These are phyloP conservation scores for Emmelina monodactyla DNA, from an alignment of 2,888 invertebrate species.

Conservation along the genomic window DNA sequence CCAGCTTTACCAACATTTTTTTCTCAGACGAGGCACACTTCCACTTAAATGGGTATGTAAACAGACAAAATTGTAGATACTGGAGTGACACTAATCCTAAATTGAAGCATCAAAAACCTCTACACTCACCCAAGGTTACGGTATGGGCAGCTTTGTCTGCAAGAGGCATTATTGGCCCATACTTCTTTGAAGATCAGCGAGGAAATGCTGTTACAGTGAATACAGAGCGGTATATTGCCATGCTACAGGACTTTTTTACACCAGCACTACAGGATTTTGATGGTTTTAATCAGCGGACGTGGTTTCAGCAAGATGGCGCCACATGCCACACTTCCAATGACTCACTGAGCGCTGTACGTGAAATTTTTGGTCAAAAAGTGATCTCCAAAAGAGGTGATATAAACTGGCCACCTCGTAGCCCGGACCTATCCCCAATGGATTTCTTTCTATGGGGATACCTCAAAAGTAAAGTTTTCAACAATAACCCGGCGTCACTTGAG, in stretches of 20 bases:
- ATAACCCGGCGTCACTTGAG: slow-evolving; percentile 10
- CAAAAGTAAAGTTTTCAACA: slow-evolving; percentile 14
- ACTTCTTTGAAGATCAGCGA: slow-evolving; percentile 13
- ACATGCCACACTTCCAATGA: slow-evolving; percentile 9
- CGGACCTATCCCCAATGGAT: slow-evolving; percentile 16
- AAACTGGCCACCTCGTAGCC: slow-evolving; percentile 16
- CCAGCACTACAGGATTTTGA: slow-evolving; percentile 8
- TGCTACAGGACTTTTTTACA: slow-evolving; percentile 11
- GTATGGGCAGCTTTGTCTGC: slow-evolving; percentile 14
- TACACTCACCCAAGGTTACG: slow-evolving; percentile 13
- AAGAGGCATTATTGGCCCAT: slow-evolving; percentile 15
- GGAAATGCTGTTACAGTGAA: slow-evolving; percentile 12
- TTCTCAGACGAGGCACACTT: too few relatives aligned
- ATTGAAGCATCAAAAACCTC: too few relatives aligned
- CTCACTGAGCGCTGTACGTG: not conserved
- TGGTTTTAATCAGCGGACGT: slow-evolving; percentile 10
- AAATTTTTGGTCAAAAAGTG: slow-evolving; percentile 10
- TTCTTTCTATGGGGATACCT: slow-evolving; percentile 15
- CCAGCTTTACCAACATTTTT: too few relatives aligned
- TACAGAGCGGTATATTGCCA: slow-evolving; percentile 10
- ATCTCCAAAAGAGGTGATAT: slow-evolving; percentile 15
- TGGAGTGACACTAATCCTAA: too few relatives aligned
- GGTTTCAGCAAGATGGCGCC: slow-evolving; percentile 14
- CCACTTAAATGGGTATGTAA: too few relatives aligned
- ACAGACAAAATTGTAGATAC: too few relatives aligned